Base-by-base conservation (phyloP, 2,113 vertebrate genomes). In the Lycaon pictus region DNA sequence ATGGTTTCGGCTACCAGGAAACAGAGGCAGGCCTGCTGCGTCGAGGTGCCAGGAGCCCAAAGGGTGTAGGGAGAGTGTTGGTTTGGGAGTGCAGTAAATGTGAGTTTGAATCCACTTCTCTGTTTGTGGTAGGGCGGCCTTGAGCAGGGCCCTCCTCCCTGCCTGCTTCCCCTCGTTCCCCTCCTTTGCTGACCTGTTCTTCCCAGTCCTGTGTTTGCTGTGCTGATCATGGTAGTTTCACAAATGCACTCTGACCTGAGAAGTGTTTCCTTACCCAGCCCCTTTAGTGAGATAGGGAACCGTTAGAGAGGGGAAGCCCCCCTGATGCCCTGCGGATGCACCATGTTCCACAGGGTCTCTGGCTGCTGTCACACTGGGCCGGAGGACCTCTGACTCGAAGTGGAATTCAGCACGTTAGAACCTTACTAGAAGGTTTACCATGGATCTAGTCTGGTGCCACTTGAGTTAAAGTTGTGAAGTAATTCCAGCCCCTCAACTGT, bases 311-410 rank as follows among this genome's bases (percentile, higher is more conserved):
- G 2, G 55, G 55, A 22, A 25, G 29, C 11, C 0, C 0, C 4
- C 19, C 55, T 6, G 9, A 5, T n/a, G 22, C 56, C 27, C 25
- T 29, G 0, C 0, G 0, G 56, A n/a, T 13, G 13, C 13, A 9
- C 72, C 32, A 0, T 0, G 2, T n/a, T 32, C 11, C 17, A 0
- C 16, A 53, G 55, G 25, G 19, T n/a, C 15, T 87, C 53, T 27
- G 0, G 7, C 15, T 76, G 53, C 79, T 69, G 10, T 48, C 53
- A n/a, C 3, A 19, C 62, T 22, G 11, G 11, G 60, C 23, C 89
- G 53, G 67, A 48, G 72, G 65, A 15, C 58, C 74, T 80, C 56
- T 22, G 11, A 88, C 25, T 76, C n/a, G 11, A 10, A 83, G 27
- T 71, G 27, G 55, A 55, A 4, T 7, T 82, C 35, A 77, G 32